phyloP scores from a whole-genome alignment of 2,797 vertebrate species.

The Apogon hyalosoma region DNA sequence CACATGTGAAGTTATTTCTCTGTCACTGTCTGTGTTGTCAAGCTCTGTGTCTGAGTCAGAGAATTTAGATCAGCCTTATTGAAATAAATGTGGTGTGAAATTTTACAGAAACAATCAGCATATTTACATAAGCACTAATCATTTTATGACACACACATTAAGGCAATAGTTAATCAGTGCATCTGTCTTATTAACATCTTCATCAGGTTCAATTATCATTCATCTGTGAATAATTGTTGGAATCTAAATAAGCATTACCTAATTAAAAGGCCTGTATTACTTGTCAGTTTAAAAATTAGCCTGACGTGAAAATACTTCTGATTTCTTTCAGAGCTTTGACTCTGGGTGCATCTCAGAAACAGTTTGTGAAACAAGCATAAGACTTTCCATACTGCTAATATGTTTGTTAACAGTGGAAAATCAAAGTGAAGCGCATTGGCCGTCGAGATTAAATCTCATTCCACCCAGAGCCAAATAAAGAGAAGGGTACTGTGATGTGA shows the following conservation, averaged over 20 bases:
- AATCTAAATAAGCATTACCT: slow-evolving; percentile 31
- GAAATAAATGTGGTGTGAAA: not conserved
- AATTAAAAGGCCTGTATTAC: slow-evolving; percentile 19
- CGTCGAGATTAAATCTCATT: slow-evolving; percentile 6
- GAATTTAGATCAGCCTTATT: not conserved
- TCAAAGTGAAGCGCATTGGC: not conserved
- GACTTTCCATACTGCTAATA: not conserved
- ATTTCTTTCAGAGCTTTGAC: slow-evolving; percentile 18
- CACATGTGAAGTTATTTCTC: slow-evolving; percentile 21
- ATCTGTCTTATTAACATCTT: slow-evolving; percentile 13
- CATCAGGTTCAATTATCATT: slow-evolving; percentile 16
- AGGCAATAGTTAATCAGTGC: slow-evolving; percentile 8
- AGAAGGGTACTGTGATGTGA: slow-evolving; percentile 5
- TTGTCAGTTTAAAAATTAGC: slow-evolving; percentile 12
- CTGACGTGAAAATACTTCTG: slow-evolving; percentile 12
- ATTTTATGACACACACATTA: slow-evolving; percentile 36
- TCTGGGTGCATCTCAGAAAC: not conserved
- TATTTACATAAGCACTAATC: slow-evolving; percentile 22
- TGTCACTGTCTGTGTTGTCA: not conserved
- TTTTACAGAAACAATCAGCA: slow-evolving; percentile 14
- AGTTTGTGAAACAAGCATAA: not conserved
- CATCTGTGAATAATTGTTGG: slow-evolving; percentile 13
- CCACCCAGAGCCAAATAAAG: slow-evolving; percentile 9
- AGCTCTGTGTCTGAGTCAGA: not conserved
- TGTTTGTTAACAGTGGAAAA: slow-evolving; percentile 7